Evolutionary conservation across 1,140 invertebrate genomes (phyloP).

Genomic region (Heliconius hermathena): DNA sequence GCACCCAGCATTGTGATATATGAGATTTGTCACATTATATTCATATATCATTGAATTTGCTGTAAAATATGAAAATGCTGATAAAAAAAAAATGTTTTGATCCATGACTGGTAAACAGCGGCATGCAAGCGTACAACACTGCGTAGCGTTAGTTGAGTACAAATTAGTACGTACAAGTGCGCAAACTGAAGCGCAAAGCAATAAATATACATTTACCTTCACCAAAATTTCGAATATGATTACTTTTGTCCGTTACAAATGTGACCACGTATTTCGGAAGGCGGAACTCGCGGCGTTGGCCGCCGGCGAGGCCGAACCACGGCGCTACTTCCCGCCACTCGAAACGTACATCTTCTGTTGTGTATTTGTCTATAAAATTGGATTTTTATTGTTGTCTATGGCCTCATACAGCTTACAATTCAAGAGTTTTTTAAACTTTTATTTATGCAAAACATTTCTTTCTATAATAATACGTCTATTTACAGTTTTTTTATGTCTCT

Average conservation of each 20-base stretch:
- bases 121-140: conserved; percentile 62
- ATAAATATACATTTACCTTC: conserved; percentile 83
- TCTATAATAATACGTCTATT: too few relatives aligned
- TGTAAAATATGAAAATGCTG: too few relatives aligned
- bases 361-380: conserved; percentile 82
- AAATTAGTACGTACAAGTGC: conserved; percentile 57
- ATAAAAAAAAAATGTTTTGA: conserved; percentile 9
- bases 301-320: conserved; percentile 74
- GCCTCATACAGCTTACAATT: too few relatives aligned
- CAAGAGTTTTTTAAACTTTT: too few relatives aligned
- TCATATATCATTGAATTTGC: too few relatives aligned
- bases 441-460: too few relatives aligned
- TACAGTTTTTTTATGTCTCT: too few relatives aligned
- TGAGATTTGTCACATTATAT: too few relatives aligned
- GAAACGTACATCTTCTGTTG: conserved; percentile 82
- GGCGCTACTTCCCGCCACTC: conserved; percentile 82
- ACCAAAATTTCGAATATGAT: conserved; percentile 83
- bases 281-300: conserved; percentile 80
- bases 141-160: conserved; percentile 55
- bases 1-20: too few relatives aligned
- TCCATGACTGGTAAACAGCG: conserved; percentile 58
- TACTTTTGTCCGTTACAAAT: conserved; percentile 82
- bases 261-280: conserved; percentile 84
- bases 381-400: neutral
- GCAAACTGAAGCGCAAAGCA: conserved; percentile 78